A percentile compares a stretch with the other conserved stretches of the same genome.
Evolutionary conservation across 2,888 invertebrate species (phyloP).

Genomic region (Drosophila robusta): DNA sequence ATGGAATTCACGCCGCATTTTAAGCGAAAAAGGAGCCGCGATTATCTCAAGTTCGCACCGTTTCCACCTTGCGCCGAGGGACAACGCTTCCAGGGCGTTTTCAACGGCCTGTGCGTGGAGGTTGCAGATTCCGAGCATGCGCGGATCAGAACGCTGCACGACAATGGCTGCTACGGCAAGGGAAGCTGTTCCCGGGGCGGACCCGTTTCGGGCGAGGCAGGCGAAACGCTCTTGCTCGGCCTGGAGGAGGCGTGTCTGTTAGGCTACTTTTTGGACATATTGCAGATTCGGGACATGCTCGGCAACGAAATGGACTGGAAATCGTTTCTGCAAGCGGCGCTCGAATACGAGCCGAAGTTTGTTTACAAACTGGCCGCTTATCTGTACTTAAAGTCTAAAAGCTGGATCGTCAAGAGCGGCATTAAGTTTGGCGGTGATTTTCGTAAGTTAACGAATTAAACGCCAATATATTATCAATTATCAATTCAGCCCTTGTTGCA

Average conservation of each 20-base stretch:
- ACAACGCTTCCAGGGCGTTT: conserved; percentile 85
- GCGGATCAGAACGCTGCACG: conserved; percentile 87
- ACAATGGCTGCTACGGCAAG: conserved; percentile 92
- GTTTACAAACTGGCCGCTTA: conserved; percentile 91
- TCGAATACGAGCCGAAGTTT: conserved; percentile 87
- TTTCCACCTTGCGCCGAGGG: conserved; percentile 39
- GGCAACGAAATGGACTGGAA: conserved; percentile 86
- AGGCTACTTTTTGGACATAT: conserved; percentile 88
- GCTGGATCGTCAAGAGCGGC: conserved; percentile 95
- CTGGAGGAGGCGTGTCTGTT: conserved; percentile 93
- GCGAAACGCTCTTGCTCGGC: conserved; percentile 89
- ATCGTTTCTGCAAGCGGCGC: conserved; percentile 87
- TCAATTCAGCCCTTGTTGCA: conserved; percentile 86
- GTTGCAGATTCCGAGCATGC: conserved; percentile 87
- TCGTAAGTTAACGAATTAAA: conserved; percentile 86
- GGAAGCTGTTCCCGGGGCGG: conserved; percentile 87
- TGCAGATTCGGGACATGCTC: conserved; percentile 87
- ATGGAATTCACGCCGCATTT: conserved; percentile 67
- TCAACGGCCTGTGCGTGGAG: conserved; percentile 89
- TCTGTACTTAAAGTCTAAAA: conserved; percentile 94
- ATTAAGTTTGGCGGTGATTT: conserved; percentile 95
- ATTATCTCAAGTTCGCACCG: conserved; percentile 17
- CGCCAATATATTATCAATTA: neutral
- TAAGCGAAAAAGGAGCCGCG: conserved; percentile 52
- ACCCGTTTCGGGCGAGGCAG: conserved; percentile 29